These are phyloP conservation scores for Aplidium turbinatum DNA, from an alignment of 23 tunicate species.

Conservation along the genomic window DNA sequence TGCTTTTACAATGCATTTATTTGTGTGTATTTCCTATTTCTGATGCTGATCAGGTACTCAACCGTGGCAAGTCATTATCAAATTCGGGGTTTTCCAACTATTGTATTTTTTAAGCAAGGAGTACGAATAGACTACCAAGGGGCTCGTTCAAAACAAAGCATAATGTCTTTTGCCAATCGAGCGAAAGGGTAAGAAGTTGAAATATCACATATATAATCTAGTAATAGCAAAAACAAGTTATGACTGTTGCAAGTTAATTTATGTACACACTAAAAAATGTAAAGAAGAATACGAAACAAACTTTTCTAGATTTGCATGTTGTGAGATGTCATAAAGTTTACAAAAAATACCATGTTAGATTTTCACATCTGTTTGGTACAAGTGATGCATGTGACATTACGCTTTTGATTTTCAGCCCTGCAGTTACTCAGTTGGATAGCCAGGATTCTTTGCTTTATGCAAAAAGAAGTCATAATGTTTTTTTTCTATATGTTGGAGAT, in stretches of 20 bases:
- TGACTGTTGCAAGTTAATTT: too few relatives aligned
- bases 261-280: too few relatives aligned
- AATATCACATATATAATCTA: too few relatives aligned
- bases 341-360: too few relatives aligned
- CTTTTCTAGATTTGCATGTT: too few relatives aligned
- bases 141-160: slow-evolving; percentile 49
- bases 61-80: slow-evolving; percentile 38
- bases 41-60: slow-evolving; percentile 53
- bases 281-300: too few relatives aligned
- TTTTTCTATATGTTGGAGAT: slow-evolving; percentile 75
- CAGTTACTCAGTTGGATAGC: slow-evolving; percentile 9
- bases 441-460: not conserved
- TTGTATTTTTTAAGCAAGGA: slow-evolving; percentile 69
- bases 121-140: slow-evolving; percentile 68
- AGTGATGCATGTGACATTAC: too few relatives aligned
- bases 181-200: slow-evolving; percentile 34
- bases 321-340: too few relatives aligned
- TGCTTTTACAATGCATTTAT: too few relatives aligned
- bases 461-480: slow-evolving; percentile 29
- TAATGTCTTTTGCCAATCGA: slow-evolving; percentile 52
- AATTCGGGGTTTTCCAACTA: slow-evolving; percentile 87
- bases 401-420: slow-evolving; percentile 23
- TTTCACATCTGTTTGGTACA: too few relatives aligned
- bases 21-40: too few relatives aligned
- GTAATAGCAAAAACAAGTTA: too few relatives aligned